Base-by-base conservation (phyloP, 1,140 invertebrate genomes). In the Eriosoma lanigerum region DNA sequence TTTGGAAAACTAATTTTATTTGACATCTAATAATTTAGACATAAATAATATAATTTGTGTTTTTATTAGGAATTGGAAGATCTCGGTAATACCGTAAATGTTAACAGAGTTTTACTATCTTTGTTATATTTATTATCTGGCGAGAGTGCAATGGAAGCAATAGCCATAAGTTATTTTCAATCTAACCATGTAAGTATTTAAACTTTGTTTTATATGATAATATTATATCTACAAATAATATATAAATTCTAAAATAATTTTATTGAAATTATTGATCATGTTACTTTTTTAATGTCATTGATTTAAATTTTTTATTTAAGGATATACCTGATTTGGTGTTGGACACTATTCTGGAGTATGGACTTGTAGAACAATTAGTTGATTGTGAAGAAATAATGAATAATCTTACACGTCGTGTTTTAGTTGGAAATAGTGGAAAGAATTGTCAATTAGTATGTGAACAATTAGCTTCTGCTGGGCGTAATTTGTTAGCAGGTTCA, bases 61-160 rank as follows among this genome's bases (percentile, higher is more conserved):
- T 13, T 17, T 78, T 48, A 24, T 3, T 13, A 78, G 75, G 75
- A 78, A 78, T 46, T 78, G 24, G 75, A 78, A 60, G 56, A 78
- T 5, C 9, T 78, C 9, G 46, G 38, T 58, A 48, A 21, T 60
- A 48, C 46, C 0, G 21, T 38, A 19, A 60, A 62, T 29, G 17
- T 62, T 3, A 78, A 78, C 3, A 48, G n/a, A 48, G 60, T 8
- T n/a, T 62, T 78, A 26, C 54, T 78, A 9, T 50, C 24, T 44
- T 78, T 78, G 26, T 46, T 78, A 3, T 78, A 78, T 60, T 60
- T 78, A 60, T 19, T 78, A 78, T 78, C 56, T 78, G 75, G 75
- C 9, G 75, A 78, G 24, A 78, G 56, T 78, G n/a, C 75, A 46
- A 56, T 78, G 44, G 75, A 78, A 62, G 17, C 75, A 60, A 13